Evolutionary conservation across 92 coral and sea anemone species (phyloP), one percentile per base, ranked within the genome.

Genomic region (Zoanthus gigantus): DNA sequence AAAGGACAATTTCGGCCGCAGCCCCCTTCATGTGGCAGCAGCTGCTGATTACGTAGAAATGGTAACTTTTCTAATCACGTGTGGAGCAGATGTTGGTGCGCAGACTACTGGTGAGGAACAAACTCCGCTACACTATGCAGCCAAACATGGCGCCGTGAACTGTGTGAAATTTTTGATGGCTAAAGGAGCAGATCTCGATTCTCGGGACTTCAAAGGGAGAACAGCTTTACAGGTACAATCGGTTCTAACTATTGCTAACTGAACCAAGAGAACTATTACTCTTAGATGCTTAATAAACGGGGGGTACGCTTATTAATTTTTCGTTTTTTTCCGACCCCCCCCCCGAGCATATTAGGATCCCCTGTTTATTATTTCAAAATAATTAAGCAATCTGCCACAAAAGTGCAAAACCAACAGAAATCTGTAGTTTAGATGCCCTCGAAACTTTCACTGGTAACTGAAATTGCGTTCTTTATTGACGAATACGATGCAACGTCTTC

Each of bases 1-100:
- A 52, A 29, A 66, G 18, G 94, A 92, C 29, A 89, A 81, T 71
- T 92, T 80, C 53, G 94, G 94, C 60, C 93, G 93, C 66, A 84
- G 81, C 74, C 94, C 94, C 18, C 83, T 92, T n/a, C 94, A 92
- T 78, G 86, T 83, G 72, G 94, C 94, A 11, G 90, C 93, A 47
- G 84, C 90, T 16, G 93, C 91, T 17, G 91, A 92, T 76, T 92
- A 92, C 77, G 74, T 83, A 10, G 91, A 92, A 45, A 92, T 90
- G 94, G 90, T 90, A 85, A 89, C 88, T 58, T 92, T 81, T 46
- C 86, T 92, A 17, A 76, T 89, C 54, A 90, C 88, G 11, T 74
- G 72, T 45, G 91, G 92, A 61, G 94, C 94, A 46, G 76, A 92
- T 29, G 83, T 89, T 61, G 42, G 79, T 28, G 92, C 88, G 57